Conservation (phyloP, 2,113 vertebrate genomes). For the Sinocyclocheilus maitianheensis region DNA sequence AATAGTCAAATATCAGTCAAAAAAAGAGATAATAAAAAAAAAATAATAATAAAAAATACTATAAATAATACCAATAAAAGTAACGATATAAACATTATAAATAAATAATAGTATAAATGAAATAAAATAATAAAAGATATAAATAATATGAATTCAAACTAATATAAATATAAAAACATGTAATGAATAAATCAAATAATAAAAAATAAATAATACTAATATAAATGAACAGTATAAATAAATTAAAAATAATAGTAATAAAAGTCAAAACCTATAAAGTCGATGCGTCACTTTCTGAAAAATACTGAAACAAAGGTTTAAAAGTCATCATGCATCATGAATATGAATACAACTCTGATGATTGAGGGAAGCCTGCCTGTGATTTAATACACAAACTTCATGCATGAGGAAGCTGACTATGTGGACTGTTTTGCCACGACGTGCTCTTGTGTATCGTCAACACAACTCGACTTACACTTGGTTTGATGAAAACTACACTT, state of each 20-base stretch:
- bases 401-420: not conserved
- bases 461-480: not conserved
- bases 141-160: no score
- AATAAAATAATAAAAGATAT: no score
- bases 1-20: not conserved
- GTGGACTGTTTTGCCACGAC: not conserved
- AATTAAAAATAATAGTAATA: not conserved
- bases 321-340: not conserved
- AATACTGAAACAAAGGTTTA: not conserved
- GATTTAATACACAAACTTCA: not conserved
- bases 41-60: not conserved
- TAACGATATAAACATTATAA: not conserved
- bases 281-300: not conserved
- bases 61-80: no score
- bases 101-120: no score
- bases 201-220: no score
- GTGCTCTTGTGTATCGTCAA: not conserved
- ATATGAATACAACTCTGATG: not conserved
- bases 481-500: not conserved
- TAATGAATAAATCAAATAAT: not conserved
- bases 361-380: not conserved
- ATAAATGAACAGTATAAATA: no score
- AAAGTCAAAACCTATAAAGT: not conserved
- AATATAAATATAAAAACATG: no score
- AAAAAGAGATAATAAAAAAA: not conserved